Conservation (phyloP, 1,140 invertebrate species). For the Sinonovacula constricta region DNA sequence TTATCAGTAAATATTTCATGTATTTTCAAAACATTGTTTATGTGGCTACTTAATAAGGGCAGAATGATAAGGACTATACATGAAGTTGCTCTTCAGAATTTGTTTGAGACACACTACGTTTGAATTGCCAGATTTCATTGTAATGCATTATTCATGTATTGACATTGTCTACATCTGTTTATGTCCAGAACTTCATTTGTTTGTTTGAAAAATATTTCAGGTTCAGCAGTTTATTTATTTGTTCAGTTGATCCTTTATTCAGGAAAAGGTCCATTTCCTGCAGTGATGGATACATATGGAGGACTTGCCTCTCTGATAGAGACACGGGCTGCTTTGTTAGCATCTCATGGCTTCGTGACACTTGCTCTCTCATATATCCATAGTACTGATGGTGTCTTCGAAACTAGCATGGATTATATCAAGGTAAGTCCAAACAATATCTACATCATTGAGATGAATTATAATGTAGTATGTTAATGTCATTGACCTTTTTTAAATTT, state of each 20-base stretch:
- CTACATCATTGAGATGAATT: too few species aligned
- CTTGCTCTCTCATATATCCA: conserved; percentile 18
- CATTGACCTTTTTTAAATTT: too few species aligned
- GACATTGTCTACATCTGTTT: not conserved
- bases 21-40: too few species aligned
- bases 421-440: too few species aligned
- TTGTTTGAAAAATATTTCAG: not conserved
- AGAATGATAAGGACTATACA: not conserved
- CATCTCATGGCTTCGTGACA: conserved; percentile 30
- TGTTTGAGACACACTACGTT: not conserved
- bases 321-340: conserved; percentile 24
- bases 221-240: not conserved
- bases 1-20: not conserved
- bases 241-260: not conserved
- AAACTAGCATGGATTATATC: too few species aligned
- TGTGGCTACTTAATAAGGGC: not conserved
- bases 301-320: conserved; percentile 29
- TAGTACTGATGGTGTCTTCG: too few species aligned
- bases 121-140: not conserved
- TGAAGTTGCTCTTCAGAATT: not conserved
- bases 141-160: not conserved
- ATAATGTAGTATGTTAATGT: too few species aligned
- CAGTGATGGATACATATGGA: conserved; percentile 27
- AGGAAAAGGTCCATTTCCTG: conserved; percentile 42
- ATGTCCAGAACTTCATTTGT: not conserved